A percentile compares a stretch with the other conserved stretches of the same genome.
These are phyloP conservation scores for Ditula angustiorana DNA, from an alignment of 2,888 invertebrate species.

Conservation along the genomic window DNA sequence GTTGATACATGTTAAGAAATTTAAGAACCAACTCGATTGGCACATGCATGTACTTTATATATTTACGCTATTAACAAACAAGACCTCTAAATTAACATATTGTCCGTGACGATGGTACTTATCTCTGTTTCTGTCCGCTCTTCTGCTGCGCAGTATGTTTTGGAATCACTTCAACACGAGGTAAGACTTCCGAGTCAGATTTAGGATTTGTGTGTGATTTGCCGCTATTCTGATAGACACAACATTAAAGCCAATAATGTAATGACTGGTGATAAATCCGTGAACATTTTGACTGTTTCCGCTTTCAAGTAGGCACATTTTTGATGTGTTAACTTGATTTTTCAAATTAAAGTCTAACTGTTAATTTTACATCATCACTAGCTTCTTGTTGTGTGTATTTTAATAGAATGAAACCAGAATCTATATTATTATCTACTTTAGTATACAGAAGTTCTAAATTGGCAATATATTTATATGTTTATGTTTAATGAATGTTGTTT, in stretches of 20 bases:
- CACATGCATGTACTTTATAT: slow-evolving; percentile 72
- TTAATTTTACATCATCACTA: not conserved
- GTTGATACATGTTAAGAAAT: slow-evolving; percentile 47
- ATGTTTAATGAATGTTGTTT: slow-evolving; percentile 47
- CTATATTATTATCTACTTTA: slow-evolving; percentile 23
- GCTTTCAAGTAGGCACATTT: not conserved
- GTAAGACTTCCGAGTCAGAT: slow-evolving; percentile 88
- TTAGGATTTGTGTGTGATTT: slow-evolving; percentile 63
- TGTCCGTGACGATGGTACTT: slow-evolving; percentile 71
- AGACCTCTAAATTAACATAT: slow-evolving; percentile 69
- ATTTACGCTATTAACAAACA: slow-evolving; percentile 52
- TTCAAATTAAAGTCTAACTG: not conserved
- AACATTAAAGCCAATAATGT: slow-evolving; percentile 10
- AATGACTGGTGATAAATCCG: not conserved
- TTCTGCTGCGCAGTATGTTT: slow-evolving; percentile 97
- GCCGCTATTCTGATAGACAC: slow-evolving; percentile 21
- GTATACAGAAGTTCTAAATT: slow-evolving; percentile 38
- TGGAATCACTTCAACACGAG: slow-evolving; percentile 99
- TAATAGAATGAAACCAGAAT: slow-evolving; percentile 16
- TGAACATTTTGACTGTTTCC: not conserved
- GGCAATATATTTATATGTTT: slow-evolving; percentile 44
- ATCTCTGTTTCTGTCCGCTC: slow-evolving; percentile 88
- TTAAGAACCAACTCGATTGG: slow-evolving; percentile 50
- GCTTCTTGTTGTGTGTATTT: slow-evolving; percentile 22
- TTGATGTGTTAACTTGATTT: not conserved